Evolutionary conservation across 2,888 invertebrate species (phyloP).

Genomic region (Yponomeuta cagnagella): DNA sequence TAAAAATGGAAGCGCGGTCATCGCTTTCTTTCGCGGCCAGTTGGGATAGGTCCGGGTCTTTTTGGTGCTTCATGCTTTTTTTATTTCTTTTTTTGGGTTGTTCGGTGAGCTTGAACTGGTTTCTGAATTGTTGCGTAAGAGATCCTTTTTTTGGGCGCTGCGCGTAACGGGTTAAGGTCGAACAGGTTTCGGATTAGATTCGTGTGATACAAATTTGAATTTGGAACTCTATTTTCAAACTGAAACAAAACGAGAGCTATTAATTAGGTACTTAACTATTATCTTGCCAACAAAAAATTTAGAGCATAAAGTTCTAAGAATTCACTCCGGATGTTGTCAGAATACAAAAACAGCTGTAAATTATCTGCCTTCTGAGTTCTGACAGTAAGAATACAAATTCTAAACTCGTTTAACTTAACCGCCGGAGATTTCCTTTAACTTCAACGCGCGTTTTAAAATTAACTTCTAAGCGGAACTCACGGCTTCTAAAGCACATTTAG

Average conservation of each 20-base stretch:
- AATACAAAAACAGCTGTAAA: neutral
- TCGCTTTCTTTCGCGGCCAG: conserved; percentile 47
- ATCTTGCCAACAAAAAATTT: neutral
- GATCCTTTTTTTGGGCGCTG: neutral
- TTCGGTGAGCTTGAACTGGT: conserved; percentile 24
- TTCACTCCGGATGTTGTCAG: neutral
- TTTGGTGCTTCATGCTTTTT: conserved; percentile 28
- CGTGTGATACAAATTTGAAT: neutral
- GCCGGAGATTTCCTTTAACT: neutral
- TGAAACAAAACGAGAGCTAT: neutral
- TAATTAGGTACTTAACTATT: no score
- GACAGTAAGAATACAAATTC: neutral
- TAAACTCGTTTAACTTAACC: neutral
- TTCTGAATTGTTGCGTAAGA: conserved; percentile 3
- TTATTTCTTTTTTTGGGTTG: conserved; percentile 29
- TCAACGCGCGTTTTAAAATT: neutral
- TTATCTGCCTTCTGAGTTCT: neutral
- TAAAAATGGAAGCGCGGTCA: conserved; percentile 66
- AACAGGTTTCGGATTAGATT: neutral
- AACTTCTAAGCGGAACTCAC: neutral
- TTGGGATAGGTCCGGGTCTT: conserved; percentile 66
- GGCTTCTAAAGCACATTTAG: neutral
- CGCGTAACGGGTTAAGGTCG: neutral
- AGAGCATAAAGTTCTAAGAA: neutral
- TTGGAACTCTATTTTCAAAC: neutral